Evolutionary conservation across 2,797 vertebrate genomes (phyloP).

Genomic region (Cyprinodon diabolis): DNA sequence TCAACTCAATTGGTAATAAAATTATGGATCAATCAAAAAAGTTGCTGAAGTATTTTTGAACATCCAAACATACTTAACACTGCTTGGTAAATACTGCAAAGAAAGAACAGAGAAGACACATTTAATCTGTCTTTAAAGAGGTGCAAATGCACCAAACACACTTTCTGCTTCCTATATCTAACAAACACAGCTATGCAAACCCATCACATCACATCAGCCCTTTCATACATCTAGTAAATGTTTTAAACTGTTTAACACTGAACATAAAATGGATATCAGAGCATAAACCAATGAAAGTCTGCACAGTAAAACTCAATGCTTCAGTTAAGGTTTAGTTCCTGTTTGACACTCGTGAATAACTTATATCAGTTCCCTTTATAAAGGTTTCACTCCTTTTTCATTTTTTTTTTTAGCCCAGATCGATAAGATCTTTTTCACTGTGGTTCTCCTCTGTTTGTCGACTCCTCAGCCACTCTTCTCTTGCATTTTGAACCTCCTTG

Average conservation of each 20-base stretch:
- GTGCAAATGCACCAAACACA: background rate
- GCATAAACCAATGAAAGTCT: background rate
- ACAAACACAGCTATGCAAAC: background rate
- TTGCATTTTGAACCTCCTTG: conserved; percentile 83
- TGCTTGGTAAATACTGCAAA: conserved; percentile 34
- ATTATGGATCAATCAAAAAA: background rate
- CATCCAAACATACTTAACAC: conserved; percentile 7
- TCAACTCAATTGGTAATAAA: background rate
- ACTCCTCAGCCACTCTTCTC: conserved; percentile 83
- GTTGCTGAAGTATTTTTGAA: conserved; percentile 27
- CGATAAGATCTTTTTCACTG: conserved; percentile 65
- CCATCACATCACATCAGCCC: no score
- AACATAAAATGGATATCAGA: conserved; percentile 21
- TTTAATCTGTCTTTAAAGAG: background rate
- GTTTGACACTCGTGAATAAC: conserved; percentile 34
- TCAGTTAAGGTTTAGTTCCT: conserved; percentile 36
- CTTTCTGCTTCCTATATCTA: background rate
- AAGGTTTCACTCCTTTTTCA: background rate
- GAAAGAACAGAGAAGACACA: background rate
- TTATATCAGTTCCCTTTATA: conserved; percentile 35
- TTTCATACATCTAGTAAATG: no score
- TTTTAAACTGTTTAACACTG: background rate
- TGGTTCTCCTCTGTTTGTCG: conserved; percentile 36
- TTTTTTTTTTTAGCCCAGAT: conserved; percentile 58
- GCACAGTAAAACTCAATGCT: background rate